These are phyloP conservation scores for Dioctria rufipes DNA, from an alignment of 2,888 invertebrate species.

Conservation along the genomic window DNA sequence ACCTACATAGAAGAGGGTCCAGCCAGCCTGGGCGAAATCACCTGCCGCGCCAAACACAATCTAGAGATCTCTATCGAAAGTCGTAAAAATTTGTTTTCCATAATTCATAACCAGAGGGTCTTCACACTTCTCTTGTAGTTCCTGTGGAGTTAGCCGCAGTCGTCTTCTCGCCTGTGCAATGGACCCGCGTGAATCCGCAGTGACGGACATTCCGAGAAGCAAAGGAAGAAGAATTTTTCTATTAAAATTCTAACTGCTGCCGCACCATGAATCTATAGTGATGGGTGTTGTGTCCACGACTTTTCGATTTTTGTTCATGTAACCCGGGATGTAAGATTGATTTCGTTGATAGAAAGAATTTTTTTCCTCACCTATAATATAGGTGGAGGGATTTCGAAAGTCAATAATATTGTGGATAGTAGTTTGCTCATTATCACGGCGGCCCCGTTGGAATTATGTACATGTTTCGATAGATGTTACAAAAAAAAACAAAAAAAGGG, in stretches of 20 bases:
- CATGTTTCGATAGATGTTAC: slow-evolving; percentile 22
- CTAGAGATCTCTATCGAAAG: slow-evolving; percentile 56
- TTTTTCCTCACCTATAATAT: slow-evolving; percentile 18
- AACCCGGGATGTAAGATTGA: slow-evolving; percentile 53
- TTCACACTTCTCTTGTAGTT: slow-evolving; percentile 56
- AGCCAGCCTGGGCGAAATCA: slow-evolving; percentile 36
- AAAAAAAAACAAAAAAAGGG: neutral
- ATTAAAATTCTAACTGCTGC: slow-evolving; percentile 53
- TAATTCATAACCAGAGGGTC: slow-evolving; percentile 56
- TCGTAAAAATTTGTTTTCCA: slow-evolving; percentile 59
- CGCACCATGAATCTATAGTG: slow-evolving; percentile 1
- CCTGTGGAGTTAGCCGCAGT: slow-evolving; percentile 44
- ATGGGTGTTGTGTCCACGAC: slow-evolving; percentile 47
- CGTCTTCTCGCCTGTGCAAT: slow-evolving; percentile 18
- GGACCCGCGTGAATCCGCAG: neutral
- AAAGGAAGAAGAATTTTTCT: slow-evolving; percentile 50
- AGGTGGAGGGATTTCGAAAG: slow-evolving; percentile 10
- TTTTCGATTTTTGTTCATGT: slow-evolving; percentile 49
- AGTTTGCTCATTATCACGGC: slow-evolving; percentile 48
- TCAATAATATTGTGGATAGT: slow-evolving; percentile 25
- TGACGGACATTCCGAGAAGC: slow-evolving; percentile 45
- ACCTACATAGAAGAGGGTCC: slow-evolving; percentile 1
- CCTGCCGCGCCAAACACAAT: slow-evolving; percentile 55
- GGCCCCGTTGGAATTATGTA: slow-evolving; percentile 1
- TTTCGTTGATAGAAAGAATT: slow-evolving; percentile 32